Evolutionary conservation across 1,140 invertebrate species (phyloP).

Genomic region (Drosophila sp.): DNA sequence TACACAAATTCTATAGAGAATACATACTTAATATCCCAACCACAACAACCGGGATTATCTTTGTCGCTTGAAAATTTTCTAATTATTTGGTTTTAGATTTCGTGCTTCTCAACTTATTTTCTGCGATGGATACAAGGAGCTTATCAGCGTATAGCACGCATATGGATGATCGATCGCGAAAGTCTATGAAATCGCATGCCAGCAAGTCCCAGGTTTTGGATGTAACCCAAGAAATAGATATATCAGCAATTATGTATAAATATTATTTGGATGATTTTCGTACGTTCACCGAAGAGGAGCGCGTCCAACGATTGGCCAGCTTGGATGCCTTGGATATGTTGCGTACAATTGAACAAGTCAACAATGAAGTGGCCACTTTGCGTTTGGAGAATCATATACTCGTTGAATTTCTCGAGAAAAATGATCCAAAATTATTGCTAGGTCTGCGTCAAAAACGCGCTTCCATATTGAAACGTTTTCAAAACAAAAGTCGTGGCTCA

Average conservation of each 20-base stretch:
- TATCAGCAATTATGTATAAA: conserved; percentile 46
- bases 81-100: neutral
- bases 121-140: neutral
- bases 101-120: neutral
- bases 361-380: conserved; percentile 57
- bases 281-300: conserved; percentile 37
- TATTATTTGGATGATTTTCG: conserved; percentile 50
- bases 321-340: conserved; percentile 71
- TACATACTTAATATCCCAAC: neutral
- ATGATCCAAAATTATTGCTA: conserved; percentile 74
- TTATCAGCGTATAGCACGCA: conserved; percentile 26
- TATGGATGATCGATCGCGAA: neutral
- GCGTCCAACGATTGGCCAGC: conserved; percentile 14
- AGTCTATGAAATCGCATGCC: conserved; percentile 25
- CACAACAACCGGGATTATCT: neutral
- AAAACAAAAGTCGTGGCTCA: conserved; percentile 14
- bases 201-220: conserved; percentile 26
- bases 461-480: conserved; percentile 48
- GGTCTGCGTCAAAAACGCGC: conserved; percentile 59
- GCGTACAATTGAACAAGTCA: conserved; percentile 47
- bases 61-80: neutral
- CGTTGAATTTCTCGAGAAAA: conserved; percentile 74
- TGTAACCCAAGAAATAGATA: conserved; percentile 45
- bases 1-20: conserved; percentile 2
- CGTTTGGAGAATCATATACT: conserved; percentile 76